Base-by-base conservation (phyloP, 1,140 invertebrate genomes). In the Bradysia coprophila region DNA sequence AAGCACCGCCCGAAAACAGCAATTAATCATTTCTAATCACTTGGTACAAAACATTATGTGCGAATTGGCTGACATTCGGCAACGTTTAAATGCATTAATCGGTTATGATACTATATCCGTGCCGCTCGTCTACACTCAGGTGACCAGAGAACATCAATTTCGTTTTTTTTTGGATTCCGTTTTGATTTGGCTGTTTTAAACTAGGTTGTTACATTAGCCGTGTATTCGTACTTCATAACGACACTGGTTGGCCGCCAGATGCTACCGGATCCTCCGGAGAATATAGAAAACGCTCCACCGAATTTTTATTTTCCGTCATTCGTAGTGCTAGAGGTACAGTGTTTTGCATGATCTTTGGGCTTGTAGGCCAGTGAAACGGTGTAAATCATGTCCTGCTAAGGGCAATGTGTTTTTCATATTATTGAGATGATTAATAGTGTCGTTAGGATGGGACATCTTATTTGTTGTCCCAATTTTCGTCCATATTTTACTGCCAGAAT, bases 91-190 rank as follows among this genome's bases (percentile, higher is more conserved):
- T 43, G 76, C 78, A 38, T 67, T 89, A 4, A 88, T 87, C 49
- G 82, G 82, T 40, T 98, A 95, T 60, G 94, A 98, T 65, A 96
- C 90, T 52, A 90, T 97, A 49, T 93, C 86, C 57, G 90, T 97
- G 45, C 94, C 94, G 33, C 73, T 97, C 21, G 92, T 97, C 43
- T 98, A 98, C 62, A 97, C 92, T 41, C 92, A 98, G 82, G 93
- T 92, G 56, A 66, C 63, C 11, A n/a, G 36, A 18, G 10, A 28
- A 41, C 8, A 16, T 21, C 34, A n/a, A n/a, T 13, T 31, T 42
- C 3, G 34, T n/a, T n/a, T n/a, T n/a, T n/a, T n/a, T n/a, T n/a
- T n/a, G n/a, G n/a, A n/a, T n/a, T n/a, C 5, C 11, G 11, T 43
- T 31, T 38, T 33, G 15, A 34, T 13, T 15, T 31, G 23, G 15